A percentile compares a stretch with the other conserved stretches of the same genome.
These are phyloP conservation scores for Araneus ventricosus DNA, from an alignment of 1,140 invertebrate species.

Conservation along the genomic window DNA sequence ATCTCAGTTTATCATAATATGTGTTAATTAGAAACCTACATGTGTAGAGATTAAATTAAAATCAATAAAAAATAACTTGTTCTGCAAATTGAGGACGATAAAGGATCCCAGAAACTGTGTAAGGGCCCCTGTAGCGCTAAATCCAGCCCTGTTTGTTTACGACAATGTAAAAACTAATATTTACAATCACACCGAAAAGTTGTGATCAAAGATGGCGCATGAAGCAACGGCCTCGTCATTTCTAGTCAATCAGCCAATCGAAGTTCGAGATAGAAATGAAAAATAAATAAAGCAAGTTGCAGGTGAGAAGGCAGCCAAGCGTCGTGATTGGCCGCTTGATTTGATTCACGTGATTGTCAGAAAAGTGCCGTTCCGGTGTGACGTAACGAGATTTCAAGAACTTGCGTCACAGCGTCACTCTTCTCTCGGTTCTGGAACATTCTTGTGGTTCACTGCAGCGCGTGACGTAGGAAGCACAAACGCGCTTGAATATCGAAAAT, in stretches of 20 bases:
- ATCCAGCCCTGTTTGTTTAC: no score
- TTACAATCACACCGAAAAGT: background rate
- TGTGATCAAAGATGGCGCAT: background rate
- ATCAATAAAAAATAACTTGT: no score
- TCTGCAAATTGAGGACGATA: no score
- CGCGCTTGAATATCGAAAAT: no score
- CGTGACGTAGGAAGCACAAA: no score
- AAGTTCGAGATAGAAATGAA: background rate
- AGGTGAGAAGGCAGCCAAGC: slow-evolving; percentile 42
- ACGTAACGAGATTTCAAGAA: slow-evolving; percentile 45
- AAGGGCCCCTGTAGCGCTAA: no score
- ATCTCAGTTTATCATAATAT: no score
- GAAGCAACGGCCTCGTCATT: background rate
- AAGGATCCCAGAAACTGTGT: no score
- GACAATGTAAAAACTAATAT: no score
- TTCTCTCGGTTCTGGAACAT: no score
- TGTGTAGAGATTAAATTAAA: no score
- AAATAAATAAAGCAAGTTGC: slow-evolving; percentile 19
- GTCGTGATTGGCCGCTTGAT: slow-evolving; percentile 64
- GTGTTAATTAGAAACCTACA: no score
- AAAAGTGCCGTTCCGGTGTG: slow-evolving; percentile 3
- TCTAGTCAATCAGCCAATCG: slow-evolving; percentile 55
- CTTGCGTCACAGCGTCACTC: background rate
- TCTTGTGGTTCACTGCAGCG: background rate
- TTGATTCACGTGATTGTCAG: slow-evolving; percentile 58